phyloP scores from a whole-genome alignment of 2,888 invertebrate genomes.

The Crossocerus cetratus region DNA sequence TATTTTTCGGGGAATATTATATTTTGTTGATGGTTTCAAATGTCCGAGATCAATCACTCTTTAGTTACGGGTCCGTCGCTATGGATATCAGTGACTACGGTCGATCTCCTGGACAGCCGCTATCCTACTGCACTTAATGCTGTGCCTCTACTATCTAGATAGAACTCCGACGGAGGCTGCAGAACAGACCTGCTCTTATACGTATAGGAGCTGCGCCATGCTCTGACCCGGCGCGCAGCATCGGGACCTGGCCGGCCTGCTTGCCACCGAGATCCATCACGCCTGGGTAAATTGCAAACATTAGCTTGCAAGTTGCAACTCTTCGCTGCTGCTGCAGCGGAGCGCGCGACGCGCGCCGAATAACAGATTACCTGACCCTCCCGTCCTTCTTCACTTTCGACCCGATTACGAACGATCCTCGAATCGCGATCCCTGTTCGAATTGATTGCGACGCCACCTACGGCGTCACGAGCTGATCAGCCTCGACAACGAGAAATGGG shows the following conservation, averaged over 20 bases:
- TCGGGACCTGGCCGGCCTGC: conserved; percentile 64
- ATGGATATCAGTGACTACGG: no score
- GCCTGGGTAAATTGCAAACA: conserved; percentile 71
- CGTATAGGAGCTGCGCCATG: conserved; percentile 22
- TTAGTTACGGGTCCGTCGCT: no score
- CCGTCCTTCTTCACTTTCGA: conserved; percentile 1
- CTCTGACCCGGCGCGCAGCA: conserved; percentile 50
- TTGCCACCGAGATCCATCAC: conserved; percentile 61
- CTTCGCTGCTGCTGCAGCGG: conserved; percentile 43
- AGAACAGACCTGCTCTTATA: conserved; percentile 12
- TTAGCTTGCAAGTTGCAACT: conserved; percentile 69
- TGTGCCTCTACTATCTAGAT: conserved; percentile 45
- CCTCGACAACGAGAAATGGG: no score
- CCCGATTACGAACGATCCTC: conserved; percentile 9
- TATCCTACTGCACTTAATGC: conserved; percentile 25
- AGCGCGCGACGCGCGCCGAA: conserved; percentile 29
- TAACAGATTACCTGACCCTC: conserved; percentile 26
- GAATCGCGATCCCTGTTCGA: conserved; percentile 3
- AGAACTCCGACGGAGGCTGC: conserved; percentile 60
- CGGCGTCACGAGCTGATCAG: not conserved
- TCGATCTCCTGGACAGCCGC: conserved; percentile 1
- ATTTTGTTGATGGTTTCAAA: no score
- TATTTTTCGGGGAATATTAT: no score
- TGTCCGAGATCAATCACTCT: no score
- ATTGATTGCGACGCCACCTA: conserved; percentile 11